Evolutionary conservation across 2,113 vertebrate genomes (phyloP).

Genomic region (Gymnorhina tibicen): DNA sequence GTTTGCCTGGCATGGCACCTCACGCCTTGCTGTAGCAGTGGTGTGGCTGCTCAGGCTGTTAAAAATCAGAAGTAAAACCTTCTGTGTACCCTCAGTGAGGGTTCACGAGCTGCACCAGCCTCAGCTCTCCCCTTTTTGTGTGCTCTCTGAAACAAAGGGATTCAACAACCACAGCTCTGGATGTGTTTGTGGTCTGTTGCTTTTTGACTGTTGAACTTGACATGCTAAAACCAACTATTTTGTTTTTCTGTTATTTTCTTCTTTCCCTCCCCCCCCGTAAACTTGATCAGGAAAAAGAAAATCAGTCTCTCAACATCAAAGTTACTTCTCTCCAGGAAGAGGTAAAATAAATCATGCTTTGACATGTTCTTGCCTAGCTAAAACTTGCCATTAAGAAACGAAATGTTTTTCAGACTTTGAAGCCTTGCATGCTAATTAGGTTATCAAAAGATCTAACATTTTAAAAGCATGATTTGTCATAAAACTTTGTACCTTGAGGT

Average conservation of each 20-base stretch:
- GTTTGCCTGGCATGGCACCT: not conserved
- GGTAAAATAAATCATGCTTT: constrained; percentile 56
- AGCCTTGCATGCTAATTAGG: not conserved
- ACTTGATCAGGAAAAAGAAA: constrained; percentile 81
- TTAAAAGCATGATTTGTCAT: not conserved
- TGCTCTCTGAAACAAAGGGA: not conserved
- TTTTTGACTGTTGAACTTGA: not conserved
- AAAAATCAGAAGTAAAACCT: not conserved
- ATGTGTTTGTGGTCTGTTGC: not conserved
- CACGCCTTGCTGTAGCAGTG: not conserved
- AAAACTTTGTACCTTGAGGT: not conserved
- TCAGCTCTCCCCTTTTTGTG: not conserved
- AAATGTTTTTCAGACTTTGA: not conserved
- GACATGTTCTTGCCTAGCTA: not conserved
- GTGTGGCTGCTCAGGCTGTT: not conserved
- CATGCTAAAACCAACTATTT: not conserved
- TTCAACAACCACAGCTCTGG: not conserved
- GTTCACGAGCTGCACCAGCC: not conserved
- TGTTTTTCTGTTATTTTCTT: not conserved
- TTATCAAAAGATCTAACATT: not conserved
- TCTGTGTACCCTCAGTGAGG: not conserved
- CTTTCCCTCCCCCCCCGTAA: not conserved
- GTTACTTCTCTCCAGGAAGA: constrained; percentile 86
- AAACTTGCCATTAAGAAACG: not conserved
- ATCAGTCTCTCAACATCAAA: constrained; percentile 79